phyloP scores from a whole-genome alignment of 2,113 vertebrate species.

The Hippocampus barbouri region DNA sequence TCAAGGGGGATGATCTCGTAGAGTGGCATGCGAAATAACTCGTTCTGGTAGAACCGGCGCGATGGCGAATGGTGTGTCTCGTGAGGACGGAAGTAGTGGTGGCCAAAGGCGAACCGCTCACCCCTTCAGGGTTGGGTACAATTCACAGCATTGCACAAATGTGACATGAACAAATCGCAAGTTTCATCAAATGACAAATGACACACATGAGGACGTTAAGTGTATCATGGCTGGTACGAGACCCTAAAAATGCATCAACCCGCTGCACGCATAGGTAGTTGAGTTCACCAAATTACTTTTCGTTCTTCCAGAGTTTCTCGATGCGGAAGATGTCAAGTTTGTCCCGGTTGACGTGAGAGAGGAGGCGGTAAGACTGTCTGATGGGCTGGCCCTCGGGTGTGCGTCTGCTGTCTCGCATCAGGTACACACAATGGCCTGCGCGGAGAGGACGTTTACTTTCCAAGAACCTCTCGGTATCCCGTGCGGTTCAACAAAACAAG shows the following conservation, averaged over 20 bases:
- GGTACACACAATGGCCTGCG: constrained; percentile 93
- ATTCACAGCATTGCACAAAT: neutral
- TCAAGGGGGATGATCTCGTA: constrained; percentile 98
- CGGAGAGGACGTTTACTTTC: neutral
- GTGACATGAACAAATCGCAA: neutral
- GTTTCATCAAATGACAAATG: no score
- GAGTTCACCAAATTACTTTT: constrained; percentile 78
- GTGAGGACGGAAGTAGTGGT: constrained; percentile 97
- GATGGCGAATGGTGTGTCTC: constrained; percentile 98
- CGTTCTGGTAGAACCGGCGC: constrained; percentile 94
- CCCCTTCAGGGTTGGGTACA: constrained; percentile 70
- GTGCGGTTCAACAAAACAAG: neutral
- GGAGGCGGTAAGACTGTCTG: constrained; percentile 89
- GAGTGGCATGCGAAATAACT: constrained; percentile 92
- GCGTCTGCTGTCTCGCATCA: constrained; percentile 95
- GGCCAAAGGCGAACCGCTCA: constrained; percentile 95
- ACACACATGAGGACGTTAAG: no score
- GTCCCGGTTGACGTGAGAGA: constrained; percentile 92
- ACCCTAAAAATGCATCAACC: neutral
- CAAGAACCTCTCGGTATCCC: neutral
- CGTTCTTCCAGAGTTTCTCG: constrained; percentile 98
- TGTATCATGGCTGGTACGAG: no score
- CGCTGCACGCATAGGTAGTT: neutral
- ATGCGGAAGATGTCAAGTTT: constrained; percentile 98
- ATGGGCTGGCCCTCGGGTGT: constrained; percentile 91